A percentile compares a stretch with the other conserved stretches of the same genome.
phyloP scores from a whole-genome alignment of 2,888 invertebrate genomes.

The Lasius platythorax region DNA sequence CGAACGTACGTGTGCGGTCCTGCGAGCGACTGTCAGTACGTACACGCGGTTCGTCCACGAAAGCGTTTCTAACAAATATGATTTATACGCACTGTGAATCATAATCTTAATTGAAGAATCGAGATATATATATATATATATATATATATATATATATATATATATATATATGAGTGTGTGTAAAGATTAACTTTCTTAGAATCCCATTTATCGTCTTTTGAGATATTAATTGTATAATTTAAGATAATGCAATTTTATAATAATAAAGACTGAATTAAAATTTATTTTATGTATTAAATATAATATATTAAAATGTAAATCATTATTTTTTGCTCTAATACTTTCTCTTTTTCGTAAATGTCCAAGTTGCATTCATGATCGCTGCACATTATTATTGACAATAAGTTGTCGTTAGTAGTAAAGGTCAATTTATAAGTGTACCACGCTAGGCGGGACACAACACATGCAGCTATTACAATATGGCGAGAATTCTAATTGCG shows the following conservation, averaged over 20 bases:
- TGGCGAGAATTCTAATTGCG: conserved; percentile 30
- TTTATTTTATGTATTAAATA: neutral
- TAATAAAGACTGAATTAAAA: neutral
- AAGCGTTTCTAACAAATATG: conserved; percentile 30
- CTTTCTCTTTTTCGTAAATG: neutral
- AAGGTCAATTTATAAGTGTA: neutral
- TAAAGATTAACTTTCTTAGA: conserved; percentile 5
- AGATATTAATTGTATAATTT: neutral
- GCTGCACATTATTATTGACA: neutral
- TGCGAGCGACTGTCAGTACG: conserved; percentile 8
- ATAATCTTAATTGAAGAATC: conserved; percentile 11
- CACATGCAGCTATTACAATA: neutral
- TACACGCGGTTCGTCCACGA: conserved; percentile 3
- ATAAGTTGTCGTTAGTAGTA: neutral
- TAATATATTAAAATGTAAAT: conserved; percentile 5
- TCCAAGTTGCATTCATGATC: neutral
- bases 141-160: neutral
- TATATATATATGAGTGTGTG: neutral
- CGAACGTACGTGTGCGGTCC: conserved; percentile 35
- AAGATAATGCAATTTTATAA: neutral
- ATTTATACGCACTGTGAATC: conserved; percentile 10
- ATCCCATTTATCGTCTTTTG: neutral
- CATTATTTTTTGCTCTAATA: neutral
- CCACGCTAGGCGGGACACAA: neutral
- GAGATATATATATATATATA: neutral